These are phyloP conservation scores for Melanotaenia duboulayi DNA, from an alignment of 2,113 vertebrate species.

Conservation along the genomic window DNA sequence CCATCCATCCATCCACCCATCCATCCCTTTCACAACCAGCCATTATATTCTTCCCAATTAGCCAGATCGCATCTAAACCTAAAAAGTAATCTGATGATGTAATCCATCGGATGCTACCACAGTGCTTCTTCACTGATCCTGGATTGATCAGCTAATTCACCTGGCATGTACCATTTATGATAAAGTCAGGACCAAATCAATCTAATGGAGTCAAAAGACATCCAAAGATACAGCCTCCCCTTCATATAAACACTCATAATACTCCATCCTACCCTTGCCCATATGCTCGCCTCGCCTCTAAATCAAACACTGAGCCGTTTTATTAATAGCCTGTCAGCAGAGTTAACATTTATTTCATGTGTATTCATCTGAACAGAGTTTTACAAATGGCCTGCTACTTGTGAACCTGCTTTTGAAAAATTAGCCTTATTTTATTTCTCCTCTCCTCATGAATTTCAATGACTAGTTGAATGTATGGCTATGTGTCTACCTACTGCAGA, in stretches of 20 bases:
- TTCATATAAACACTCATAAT: constrained; percentile 21
- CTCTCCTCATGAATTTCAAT: constrained; percentile 77
- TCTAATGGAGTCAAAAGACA: constrained; percentile 49
- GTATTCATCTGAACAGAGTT: constrained; percentile 76
- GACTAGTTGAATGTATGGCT: constrained; percentile 51
- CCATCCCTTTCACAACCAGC: constrained; percentile 4
- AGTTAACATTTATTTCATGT: constrained; percentile 82
- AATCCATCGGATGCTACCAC: constrained; percentile 37
- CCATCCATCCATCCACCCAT: no score
- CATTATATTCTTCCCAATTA: constrained; percentile 26
- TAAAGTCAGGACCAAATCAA: constrained; percentile 48
- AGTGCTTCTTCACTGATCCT: constrained; percentile 28
- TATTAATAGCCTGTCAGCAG: constrained; percentile 80
- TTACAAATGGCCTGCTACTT: constrained; percentile 76
- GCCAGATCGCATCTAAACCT: constrained; percentile 26
- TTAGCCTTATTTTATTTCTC: constrained; percentile 59
- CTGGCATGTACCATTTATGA: constrained; percentile 35
- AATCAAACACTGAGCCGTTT: constrained; percentile 71
- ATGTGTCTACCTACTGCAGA: constrained; percentile 31
- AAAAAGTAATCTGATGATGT: constrained; percentile 39
- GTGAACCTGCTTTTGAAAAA: constrained; percentile 74
- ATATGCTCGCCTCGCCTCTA: constrained; percentile 55
- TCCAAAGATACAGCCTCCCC: constrained; percentile 52
- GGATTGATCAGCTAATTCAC: constrained; percentile 37
- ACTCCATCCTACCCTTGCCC: constrained; percentile 35